phyloP scores from a whole-genome alignment of 2,888 invertebrate species.

The Macroteleia sp. region DNA sequence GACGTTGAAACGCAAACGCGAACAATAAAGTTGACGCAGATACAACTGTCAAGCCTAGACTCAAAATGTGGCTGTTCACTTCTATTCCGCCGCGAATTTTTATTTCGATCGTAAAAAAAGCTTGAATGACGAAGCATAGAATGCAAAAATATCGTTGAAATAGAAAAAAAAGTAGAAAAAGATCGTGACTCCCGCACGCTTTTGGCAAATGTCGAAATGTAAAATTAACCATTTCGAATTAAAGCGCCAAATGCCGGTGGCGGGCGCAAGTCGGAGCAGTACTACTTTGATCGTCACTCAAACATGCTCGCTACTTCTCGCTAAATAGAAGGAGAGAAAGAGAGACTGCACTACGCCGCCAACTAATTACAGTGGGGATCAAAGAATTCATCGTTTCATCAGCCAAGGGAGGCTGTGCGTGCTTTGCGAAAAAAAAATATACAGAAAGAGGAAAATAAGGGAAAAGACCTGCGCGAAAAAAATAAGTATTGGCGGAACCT shows the following conservation, averaged over 20 bases:
- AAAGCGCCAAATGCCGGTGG: constrained; percentile 28
- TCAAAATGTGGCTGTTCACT: constrained; percentile 4
- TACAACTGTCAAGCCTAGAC: constrained; percentile 22
- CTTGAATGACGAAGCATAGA: neutral
- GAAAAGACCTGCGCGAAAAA: constrained; percentile 12
- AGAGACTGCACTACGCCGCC: constrained; percentile 68
- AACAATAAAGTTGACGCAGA: constrained; percentile 44
- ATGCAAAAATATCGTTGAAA: neutral
- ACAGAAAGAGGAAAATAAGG: constrained; percentile 45
- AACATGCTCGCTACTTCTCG: constrained; percentile 79
- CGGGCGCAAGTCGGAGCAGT: constrained; percentile 72
- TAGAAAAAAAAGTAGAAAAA: neutral
- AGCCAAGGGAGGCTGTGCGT: constrained; percentile 54
- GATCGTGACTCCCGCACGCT: neutral
- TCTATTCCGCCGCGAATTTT: constrained; percentile 6
- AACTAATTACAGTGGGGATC: constrained; percentile 83
- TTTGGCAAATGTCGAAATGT: constrained; percentile 10
- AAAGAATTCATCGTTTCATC: constrained; percentile 81
- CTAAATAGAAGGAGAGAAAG: constrained; percentile 60
- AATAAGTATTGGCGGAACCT: constrained; percentile 32
- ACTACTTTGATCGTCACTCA: constrained; percentile 82
- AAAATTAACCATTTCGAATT: constrained; percentile 39
- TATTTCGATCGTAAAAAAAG: neutral
- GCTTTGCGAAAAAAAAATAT: constrained; percentile 55
- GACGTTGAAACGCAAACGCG: constrained; percentile 29